phyloP scores from a whole-genome alignment of 2,888 invertebrate genomes.

The Synanthedon vespiformis region DNA sequence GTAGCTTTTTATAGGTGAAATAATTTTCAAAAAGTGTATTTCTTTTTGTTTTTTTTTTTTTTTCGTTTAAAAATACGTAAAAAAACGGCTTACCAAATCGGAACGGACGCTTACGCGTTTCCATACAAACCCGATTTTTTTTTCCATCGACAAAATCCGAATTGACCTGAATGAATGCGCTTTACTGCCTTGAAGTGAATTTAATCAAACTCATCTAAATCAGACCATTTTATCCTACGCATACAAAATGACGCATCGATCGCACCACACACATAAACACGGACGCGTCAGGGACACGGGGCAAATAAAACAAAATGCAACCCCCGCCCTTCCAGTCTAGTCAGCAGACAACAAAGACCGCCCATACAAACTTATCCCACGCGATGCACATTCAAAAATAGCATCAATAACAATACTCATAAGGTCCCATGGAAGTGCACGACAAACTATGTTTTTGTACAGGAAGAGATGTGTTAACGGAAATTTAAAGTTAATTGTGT shows the following conservation, averaged over 20 bases:
- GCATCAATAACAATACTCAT: conserved; percentile 6
- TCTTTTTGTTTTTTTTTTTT: too few relatives aligned
- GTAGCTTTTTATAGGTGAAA: too few relatives aligned
- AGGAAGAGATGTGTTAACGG: conserved; percentile 59
- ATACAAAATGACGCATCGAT: conserved; percentile 32
- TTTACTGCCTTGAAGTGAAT: background rate
- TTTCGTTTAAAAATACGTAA: too few relatives aligned
- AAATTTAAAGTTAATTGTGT: conserved; percentile 58
- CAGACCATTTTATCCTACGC: conserved; percentile 13
- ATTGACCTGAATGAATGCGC: too few relatives aligned
- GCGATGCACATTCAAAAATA: conserved; percentile 12
- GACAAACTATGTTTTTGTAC: conserved; percentile 7
- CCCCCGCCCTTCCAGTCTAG: conserved; percentile 44
- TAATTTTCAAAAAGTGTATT: too few relatives aligned
- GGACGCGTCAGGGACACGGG: conserved; percentile 15
- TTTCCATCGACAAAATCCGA: too few relatives aligned
- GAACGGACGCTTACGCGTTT: too few relatives aligned
- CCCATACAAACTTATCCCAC: conserved; percentile 26
- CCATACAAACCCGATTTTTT: too few relatives aligned
- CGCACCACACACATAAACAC: conserved; percentile 1
- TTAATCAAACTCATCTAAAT: background rate
- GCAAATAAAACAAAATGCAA: conserved; percentile 62
- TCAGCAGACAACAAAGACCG: conserved; percentile 64
- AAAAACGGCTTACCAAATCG: too few relatives aligned
- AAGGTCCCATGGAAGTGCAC: conserved; percentile 13